phyloP scores from a whole-genome alignment of 2,888 invertebrate genomes.

The Cheilosia impressa region DNA sequence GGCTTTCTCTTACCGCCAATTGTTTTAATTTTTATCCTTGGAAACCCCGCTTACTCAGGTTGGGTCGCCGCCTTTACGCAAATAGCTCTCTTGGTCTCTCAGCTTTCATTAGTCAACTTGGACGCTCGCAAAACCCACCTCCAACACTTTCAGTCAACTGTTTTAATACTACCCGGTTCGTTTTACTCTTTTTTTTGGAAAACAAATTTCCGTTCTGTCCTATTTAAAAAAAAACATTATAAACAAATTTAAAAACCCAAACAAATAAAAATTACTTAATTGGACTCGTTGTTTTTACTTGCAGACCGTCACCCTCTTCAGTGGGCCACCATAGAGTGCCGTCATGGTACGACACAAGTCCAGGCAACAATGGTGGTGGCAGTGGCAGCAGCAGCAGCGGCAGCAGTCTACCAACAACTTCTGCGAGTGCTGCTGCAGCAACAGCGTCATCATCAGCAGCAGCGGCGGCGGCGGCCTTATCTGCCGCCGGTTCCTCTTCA shows the following conservation, averaged over 20 bases:
- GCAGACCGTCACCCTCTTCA: constrained; percentile 78
- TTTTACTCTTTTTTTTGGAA: too few species aligned
- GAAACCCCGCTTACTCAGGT: too few species aligned
- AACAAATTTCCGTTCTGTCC: neutral
- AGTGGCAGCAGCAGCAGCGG: constrained; percentile 77
- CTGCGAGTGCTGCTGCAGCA: constrained; percentile 79
- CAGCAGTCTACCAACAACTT: constrained; percentile 77
- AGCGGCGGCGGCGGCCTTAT: constrained; percentile 43
- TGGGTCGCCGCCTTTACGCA: too few species aligned
- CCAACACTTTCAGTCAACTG: too few species aligned
- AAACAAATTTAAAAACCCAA: neutral
- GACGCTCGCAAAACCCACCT: too few species aligned
- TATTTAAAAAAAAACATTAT: neutral
- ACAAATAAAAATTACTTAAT: constrained; percentile 20
- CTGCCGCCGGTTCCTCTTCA: constrained; percentile 65
- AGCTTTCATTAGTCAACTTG: too few species aligned
- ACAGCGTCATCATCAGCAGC: constrained; percentile 50
- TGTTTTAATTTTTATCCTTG: too few species aligned
- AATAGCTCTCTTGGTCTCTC: too few species aligned
- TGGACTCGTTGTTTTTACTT: constrained; percentile 52
- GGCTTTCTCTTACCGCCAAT: too few species aligned
- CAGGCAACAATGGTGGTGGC: constrained; percentile 83
- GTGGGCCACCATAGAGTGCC: constrained; percentile 80
- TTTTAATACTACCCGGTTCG: too few species aligned
- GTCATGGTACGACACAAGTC: constrained; percentile 83